Percentiles rank a stretch among this genome's conserved stretches.
Evolutionary conservation across 2,888 invertebrate species (phyloP).

Genomic region (Smittia aterrima): DNA sequence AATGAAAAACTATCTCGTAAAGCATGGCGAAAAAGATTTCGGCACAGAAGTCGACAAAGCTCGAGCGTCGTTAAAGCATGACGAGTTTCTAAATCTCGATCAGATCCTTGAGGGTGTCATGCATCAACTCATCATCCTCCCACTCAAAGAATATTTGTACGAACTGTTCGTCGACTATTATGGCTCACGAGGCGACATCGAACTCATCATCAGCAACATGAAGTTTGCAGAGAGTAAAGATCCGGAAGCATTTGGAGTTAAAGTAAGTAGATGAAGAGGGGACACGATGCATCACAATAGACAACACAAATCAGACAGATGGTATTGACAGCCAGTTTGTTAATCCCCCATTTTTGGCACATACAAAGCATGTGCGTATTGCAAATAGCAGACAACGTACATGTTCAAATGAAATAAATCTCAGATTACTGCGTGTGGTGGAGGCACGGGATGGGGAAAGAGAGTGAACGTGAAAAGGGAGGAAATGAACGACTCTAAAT

Average conservation of each 20-base stretch:
- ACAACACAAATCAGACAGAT: constrained; percentile 36
- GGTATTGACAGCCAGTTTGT: constrained; percentile 38
- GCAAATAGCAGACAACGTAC: background rate
- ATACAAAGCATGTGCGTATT: background rate
- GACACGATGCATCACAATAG: constrained; percentile 18
- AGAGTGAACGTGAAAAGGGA: background rate
- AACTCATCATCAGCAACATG: constrained; percentile 60
- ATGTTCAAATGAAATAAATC: constrained; percentile 37
- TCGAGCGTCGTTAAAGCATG: constrained; percentile 68
- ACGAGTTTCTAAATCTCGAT: constrained; percentile 93
- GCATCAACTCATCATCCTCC: constrained; percentile 85
- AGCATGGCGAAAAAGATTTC: constrained; percentile 91
- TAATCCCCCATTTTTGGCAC: constrained; percentile 28
- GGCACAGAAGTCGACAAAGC: constrained; percentile 79
- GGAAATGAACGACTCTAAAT: constrained; percentile 39
- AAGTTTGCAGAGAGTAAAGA: constrained; percentile 52
- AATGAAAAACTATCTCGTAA: constrained; percentile 96
- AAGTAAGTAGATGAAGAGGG: constrained; percentile 43
- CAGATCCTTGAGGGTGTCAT: constrained; percentile 92
- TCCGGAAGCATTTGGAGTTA: constrained; percentile 52
- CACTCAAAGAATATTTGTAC: constrained; percentile 80
- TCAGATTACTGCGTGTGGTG: constrained; percentile 20
- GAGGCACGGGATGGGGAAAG: background rate
- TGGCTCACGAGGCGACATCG: constrained; percentile 69
- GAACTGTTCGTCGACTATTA: constrained; percentile 86